Evolutionary conservation across 2,797 vertebrate genomes (phyloP).

Genomic region (Centroberyx gerrardi): DNA sequence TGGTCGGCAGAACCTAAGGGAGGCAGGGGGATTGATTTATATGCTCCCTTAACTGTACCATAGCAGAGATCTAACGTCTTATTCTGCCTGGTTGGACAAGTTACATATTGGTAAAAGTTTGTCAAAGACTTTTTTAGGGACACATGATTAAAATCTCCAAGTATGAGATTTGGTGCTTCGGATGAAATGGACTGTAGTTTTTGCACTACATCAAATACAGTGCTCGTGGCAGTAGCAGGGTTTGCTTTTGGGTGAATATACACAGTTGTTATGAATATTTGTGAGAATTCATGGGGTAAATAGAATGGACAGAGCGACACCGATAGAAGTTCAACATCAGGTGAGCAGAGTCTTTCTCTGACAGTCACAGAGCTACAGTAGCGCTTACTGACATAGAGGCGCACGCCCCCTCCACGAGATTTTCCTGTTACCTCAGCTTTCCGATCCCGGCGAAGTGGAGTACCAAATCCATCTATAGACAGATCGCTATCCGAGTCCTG

Average conservation of each 20-base stretch:
- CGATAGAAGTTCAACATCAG: conserved; percentile 21
- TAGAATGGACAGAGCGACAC: conserved; percentile 24
- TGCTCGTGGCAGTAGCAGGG: background rate
- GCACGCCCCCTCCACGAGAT: conserved; percentile 19
- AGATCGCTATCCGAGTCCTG: background rate
- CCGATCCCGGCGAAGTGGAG: background rate
- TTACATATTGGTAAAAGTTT: too few relatives aligned
- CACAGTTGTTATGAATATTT: background rate
- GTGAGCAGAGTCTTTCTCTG: conserved; percentile 11
- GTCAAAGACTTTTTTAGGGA: too few relatives aligned
- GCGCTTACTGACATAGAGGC: conserved; percentile 1
- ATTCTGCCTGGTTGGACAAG: too few relatives aligned
- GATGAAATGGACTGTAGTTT: too few relatives aligned
- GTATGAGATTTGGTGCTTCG: too few relatives aligned
- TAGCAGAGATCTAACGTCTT: too few relatives aligned
- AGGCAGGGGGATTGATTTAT: too few relatives aligned
- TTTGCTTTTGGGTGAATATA: conserved; percentile 17
- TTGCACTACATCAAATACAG: too few relatives aligned
- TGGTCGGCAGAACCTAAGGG: too few relatives aligned
- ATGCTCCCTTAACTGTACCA: too few relatives aligned
- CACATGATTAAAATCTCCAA: too few relatives aligned
- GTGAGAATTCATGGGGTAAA: background rate
- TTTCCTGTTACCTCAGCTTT: background rate
- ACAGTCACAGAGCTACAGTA: conserved; percentile 30
- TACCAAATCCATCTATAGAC: background rate